Percentiles rank a stretch among this genome's conserved stretches.
Evolutionary conservation across 2,888 invertebrate genomes (phyloP).

Genomic region (Ramazzottius varieornatus): DNA sequence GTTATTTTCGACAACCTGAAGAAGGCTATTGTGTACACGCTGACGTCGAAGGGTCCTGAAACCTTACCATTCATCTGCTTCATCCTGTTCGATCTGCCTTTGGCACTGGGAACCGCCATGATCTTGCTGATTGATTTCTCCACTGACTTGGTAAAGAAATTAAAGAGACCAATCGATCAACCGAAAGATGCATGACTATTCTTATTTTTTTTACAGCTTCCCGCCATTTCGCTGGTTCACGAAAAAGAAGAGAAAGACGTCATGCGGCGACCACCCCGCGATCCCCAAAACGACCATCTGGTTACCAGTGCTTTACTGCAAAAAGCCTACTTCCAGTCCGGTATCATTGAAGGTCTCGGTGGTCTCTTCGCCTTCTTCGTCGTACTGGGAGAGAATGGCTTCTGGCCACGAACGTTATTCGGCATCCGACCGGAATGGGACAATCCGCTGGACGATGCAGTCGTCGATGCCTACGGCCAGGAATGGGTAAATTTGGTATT

Average conservation of each 20-base stretch:
- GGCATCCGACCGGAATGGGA: background rate
- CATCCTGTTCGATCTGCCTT: constrained; percentile 25
- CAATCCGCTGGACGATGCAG: background rate
- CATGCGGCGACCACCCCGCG: background rate
- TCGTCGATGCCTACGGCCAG: constrained; percentile 10
- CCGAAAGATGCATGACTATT: background rate
- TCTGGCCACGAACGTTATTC: background rate
- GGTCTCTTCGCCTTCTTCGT: background rate
- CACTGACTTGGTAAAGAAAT: constrained; percentile 24
- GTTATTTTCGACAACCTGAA: constrained; percentile 30
- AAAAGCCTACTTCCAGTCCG: background rate
- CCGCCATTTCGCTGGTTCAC: constrained; percentile 32
- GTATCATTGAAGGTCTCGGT: background rate
- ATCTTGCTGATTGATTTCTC: constrained; percentile 30
- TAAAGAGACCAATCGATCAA: background rate
- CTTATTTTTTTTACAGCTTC: constrained; percentile 19
- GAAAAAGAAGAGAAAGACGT: constrained; percentile 15
- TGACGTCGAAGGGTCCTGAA: constrained; percentile 29
- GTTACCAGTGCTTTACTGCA: background rate
- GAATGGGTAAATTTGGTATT: constrained; percentile 12
- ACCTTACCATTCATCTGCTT: constrained; percentile 27
- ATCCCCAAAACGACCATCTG: background rate
- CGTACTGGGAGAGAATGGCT: background rate
- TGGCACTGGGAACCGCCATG: constrained; percentile 29
- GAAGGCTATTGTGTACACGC: constrained; percentile 29